Conservation (phyloP, 2,888 invertebrate genomes). For the Tenthredo distinguenda region DNA sequence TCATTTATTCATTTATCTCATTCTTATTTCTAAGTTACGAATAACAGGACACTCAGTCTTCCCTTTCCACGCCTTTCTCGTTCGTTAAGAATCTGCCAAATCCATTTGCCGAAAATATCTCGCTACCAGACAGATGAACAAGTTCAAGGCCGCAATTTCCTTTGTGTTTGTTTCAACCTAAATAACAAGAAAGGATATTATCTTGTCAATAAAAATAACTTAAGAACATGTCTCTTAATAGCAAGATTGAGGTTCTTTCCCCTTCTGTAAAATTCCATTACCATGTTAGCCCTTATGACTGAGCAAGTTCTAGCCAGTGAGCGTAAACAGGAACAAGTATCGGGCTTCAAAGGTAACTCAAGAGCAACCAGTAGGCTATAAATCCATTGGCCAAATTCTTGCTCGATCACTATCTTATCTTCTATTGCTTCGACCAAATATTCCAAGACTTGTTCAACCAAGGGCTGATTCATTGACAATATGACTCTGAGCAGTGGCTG, state of each 20-base stretch:
- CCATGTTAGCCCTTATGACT: constrained; percentile 78
- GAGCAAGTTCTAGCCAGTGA: constrained; percentile 84
- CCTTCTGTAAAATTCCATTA: constrained; percentile 59
- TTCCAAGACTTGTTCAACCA: constrained; percentile 78
- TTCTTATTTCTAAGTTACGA: constrained; percentile 54
- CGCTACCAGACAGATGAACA: constrained; percentile 88
- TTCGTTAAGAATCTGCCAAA: constrained; percentile 81
- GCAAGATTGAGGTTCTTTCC: background rate
- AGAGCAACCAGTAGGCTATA: constrained; percentile 84
- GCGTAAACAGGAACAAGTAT: constrained; percentile 84
- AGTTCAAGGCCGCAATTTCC: constrained; percentile 82
- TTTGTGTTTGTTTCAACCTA: constrained; percentile 73
- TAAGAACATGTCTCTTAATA: background rate
- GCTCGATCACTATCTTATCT: constrained; percentile 76
- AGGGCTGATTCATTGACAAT: constrained; percentile 78
- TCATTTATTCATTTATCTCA: constrained; percentile 41
- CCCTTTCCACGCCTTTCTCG: background rate
- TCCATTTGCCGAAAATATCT: constrained; percentile 88
- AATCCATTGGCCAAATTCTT: constrained; percentile 84
- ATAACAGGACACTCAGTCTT: background rate
- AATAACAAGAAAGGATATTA: background rate
- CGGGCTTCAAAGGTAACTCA: constrained; percentile 85
- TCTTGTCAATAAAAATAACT: background rate
- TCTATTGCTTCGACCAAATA: constrained; percentile 79
- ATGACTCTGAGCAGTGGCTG: constrained; percentile 76